Evolutionary conservation across 2,888 invertebrate genomes (phyloP).

Genomic region (Dasysyrphus tricinctus): DNA sequence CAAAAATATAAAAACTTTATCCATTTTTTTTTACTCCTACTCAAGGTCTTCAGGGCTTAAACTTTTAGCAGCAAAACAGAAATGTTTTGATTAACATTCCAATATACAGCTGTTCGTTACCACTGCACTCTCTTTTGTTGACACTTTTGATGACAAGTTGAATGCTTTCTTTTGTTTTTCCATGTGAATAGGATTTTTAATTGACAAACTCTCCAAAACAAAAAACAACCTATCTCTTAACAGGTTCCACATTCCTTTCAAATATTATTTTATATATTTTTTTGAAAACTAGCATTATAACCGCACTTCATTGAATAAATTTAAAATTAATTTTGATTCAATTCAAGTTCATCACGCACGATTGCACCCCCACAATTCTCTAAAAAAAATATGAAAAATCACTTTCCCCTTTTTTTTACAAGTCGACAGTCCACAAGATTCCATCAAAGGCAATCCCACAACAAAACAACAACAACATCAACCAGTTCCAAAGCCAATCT

Average conservation of each 20-base stretch:
- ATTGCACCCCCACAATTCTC: slow-evolving; percentile 46
- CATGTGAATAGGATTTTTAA: too few relatives aligned
- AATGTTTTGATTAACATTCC: too few relatives aligned
- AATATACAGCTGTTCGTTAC: too few relatives aligned
- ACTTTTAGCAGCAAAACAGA: too few relatives aligned
- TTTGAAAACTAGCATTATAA: slow-evolving; percentile 2
- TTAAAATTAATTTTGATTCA: slow-evolving; percentile 42
- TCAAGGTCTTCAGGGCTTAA: too few relatives aligned
- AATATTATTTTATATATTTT: background rate
- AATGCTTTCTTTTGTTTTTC: too few relatives aligned
- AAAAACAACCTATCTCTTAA: background rate
- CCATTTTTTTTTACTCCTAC: too few relatives aligned
- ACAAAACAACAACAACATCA: background rate
- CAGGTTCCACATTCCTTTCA: slow-evolving; percentile 6
- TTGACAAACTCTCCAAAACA: background rate
- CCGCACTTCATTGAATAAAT: slow-evolving; percentile 8
- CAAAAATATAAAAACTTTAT: too few relatives aligned
- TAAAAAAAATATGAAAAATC: slow-evolving; percentile 23
- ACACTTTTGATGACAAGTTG: too few relatives aligned
- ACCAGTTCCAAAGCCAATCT: slow-evolving; percentile 39
- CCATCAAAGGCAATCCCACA: slow-evolving; percentile 47
- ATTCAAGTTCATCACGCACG: slow-evolving; percentile 58
- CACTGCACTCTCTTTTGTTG: too few relatives aligned
- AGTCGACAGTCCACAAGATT: background rate
- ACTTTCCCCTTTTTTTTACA: slow-evolving; percentile 49